Evolutionary conservation across 2,888 invertebrate genomes (phyloP).

Genomic region (Plagodis dolabraria): DNA sequence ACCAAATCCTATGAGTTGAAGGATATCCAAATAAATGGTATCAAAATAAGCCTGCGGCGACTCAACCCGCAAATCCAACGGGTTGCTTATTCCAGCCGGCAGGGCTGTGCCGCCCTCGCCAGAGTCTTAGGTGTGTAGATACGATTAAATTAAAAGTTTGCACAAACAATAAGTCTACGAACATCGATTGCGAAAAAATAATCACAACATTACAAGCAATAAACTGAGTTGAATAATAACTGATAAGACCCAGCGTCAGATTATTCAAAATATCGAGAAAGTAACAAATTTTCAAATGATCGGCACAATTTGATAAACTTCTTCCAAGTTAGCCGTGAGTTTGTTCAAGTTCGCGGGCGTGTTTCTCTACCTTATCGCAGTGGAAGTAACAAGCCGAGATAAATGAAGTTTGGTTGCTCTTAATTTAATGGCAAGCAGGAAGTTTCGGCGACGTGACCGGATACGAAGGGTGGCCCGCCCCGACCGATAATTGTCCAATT

Average conservation of each 20-base stretch:
- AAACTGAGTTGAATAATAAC: slow-evolving; percentile 54
- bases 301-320: slow-evolving; percentile 79
- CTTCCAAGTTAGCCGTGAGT: slow-evolving; percentile 68
- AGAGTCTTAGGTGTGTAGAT: too few relatives aligned
- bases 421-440: slow-evolving; percentile 79
- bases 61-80: too few relatives aligned
- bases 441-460: slow-evolving; percentile 76
- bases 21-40: too few relatives aligned
- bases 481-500: slow-evolving; percentile 66
- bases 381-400: slow-evolving; percentile 81
- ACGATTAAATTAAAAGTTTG: too few relatives aligned
- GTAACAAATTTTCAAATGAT: slow-evolving; percentile 81
- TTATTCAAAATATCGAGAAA: slow-evolving; percentile 78
- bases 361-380: slow-evolving; percentile 78
- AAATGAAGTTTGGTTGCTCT: slow-evolving; percentile 82
- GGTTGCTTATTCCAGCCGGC: too few relatives aligned
- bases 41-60: too few relatives aligned
- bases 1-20: too few relatives aligned
- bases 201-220: slow-evolving; percentile 37
- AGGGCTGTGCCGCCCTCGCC: too few relatives aligned
- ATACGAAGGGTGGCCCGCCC: slow-evolving; percentile 52
- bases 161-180: too few relatives aligned
- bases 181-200: slow-evolving; percentile 35
- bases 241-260: slow-evolving; percentile 68
- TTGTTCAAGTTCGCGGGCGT: slow-evolving; percentile 68